phyloP scores from a whole-genome alignment of 1,140 invertebrate genomes.

The Cydia splendana region DNA sequence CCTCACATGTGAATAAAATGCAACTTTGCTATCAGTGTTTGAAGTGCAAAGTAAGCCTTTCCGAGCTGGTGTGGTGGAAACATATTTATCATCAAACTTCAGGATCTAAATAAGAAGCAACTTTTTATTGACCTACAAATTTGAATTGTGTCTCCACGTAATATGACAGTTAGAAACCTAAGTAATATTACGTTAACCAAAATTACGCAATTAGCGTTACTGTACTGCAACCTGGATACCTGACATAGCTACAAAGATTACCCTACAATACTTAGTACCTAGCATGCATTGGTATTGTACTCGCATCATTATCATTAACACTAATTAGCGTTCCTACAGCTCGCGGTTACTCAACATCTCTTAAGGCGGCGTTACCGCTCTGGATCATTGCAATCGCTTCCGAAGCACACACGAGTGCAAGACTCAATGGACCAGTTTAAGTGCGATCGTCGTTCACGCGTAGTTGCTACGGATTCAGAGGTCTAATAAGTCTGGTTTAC shows the following conservation, averaged over 20 bases:
- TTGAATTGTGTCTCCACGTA: background rate
- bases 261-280: background rate
- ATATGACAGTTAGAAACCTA: background rate
- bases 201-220: constrained; percentile 7
- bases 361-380: constrained; percentile 1
- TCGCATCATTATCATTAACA: constrained; percentile 20
- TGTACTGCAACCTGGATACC: background rate
- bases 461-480: background rate
- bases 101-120: too few species aligned
- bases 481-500: constrained; percentile 36
- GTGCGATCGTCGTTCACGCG: background rate
- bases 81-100: too few species aligned
- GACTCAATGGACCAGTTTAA: background rate
- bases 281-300: background rate
- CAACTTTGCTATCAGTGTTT: too few species aligned
- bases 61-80: too few species aligned
- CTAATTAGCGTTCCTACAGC: constrained; percentile 18
- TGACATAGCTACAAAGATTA: background rate
- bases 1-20: too few species aligned
- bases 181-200: background rate
- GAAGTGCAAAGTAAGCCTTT: too few species aligned
- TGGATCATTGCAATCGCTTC: background rate
- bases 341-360: constrained; percentile 18
- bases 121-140: too few species aligned
- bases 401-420: background rate